A percentile compares a stretch with the other conserved stretches of the same genome.
phyloP scores from a whole-genome alignment of 1,140 invertebrate genomes.

The Halyomorpha halys region DNA sequence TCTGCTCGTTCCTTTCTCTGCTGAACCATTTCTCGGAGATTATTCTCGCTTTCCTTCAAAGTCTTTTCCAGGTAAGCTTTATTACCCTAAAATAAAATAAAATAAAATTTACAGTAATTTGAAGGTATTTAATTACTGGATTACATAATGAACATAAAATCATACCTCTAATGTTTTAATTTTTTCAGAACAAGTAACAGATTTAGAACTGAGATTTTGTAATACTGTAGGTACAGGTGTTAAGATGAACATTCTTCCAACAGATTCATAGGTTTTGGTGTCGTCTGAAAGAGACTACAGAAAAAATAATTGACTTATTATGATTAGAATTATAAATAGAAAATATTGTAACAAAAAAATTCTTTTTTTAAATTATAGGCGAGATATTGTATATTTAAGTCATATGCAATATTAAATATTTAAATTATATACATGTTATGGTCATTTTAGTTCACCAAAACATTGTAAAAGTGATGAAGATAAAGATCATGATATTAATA shows the following conservation, averaged over 20 bases:
- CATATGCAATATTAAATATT: no score
- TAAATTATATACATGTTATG: no score
- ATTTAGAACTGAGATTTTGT: constrained; percentile 49
- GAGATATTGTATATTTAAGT: no score
- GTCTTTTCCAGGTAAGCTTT: constrained; percentile 65
- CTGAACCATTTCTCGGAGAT: constrained; percentile 72
- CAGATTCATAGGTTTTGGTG: constrained; percentile 63
- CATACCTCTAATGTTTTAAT: constrained; percentile 57
- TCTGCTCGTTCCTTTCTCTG: constrained; percentile 45
- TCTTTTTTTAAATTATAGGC: no score
- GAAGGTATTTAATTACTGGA: background rate
- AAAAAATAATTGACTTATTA: no score
- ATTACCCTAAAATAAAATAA: constrained; percentile 47
- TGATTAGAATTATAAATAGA: no score
- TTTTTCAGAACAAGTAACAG: constrained; percentile 52
- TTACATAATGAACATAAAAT: background rate
- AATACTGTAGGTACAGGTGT: constrained; percentile 55
- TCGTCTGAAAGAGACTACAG: constrained; percentile 43
- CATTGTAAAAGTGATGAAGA: no score
- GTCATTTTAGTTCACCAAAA: no score
- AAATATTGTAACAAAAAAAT: no score
- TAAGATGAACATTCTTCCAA: constrained; percentile 75
- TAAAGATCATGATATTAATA: no score
- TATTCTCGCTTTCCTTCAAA: constrained; percentile 74
- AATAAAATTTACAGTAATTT: constrained; percentile 17